These are phyloP conservation scores for Habropoda laboriosa DNA, from an alignment of 1,140 invertebrate species.

Conservation along the genomic window DNA sequence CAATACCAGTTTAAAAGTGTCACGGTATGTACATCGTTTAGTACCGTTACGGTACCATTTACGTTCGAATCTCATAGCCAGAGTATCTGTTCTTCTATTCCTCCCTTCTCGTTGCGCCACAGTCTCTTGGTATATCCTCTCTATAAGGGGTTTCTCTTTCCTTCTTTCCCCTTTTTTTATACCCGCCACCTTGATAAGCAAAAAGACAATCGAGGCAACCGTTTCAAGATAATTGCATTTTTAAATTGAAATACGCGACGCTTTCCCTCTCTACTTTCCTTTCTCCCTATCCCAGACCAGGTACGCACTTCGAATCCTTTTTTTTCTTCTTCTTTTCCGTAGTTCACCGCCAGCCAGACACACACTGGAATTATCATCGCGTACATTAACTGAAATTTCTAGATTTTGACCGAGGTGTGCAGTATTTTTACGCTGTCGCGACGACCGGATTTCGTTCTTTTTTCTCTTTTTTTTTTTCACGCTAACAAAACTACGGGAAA, in stretches of 20 bases:
- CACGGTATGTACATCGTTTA: not conserved
- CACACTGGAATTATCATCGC: slow-evolving; percentile 9
- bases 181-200: slow-evolving; percentile 27
- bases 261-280: not conserved
- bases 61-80: not conserved
- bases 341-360: not conserved
- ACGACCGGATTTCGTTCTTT: not conserved
- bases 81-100: not conserved
- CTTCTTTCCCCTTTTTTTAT: not conserved
- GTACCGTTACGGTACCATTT: slow-evolving; percentile 5
- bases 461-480: not conserved
- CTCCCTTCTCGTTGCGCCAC: not conserved
- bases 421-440: not conserved
- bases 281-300: no score
- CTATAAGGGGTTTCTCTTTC: not conserved
- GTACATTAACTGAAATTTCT: slow-evolving; percentile 28
- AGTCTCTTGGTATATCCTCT: not conserved
- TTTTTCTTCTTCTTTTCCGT: not conserved
- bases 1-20: not conserved
- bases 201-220: slow-evolving; percentile 25
- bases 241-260: slow-evolving; percentile 41
- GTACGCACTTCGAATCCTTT: not conserved
- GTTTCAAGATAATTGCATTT: slow-evolving; percentile 50
- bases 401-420: not conserved
- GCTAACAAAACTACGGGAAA: not conserved